Conservation (phyloP, 1,140 invertebrate species). For the Pseudomyrmex flavicornis region DNA sequence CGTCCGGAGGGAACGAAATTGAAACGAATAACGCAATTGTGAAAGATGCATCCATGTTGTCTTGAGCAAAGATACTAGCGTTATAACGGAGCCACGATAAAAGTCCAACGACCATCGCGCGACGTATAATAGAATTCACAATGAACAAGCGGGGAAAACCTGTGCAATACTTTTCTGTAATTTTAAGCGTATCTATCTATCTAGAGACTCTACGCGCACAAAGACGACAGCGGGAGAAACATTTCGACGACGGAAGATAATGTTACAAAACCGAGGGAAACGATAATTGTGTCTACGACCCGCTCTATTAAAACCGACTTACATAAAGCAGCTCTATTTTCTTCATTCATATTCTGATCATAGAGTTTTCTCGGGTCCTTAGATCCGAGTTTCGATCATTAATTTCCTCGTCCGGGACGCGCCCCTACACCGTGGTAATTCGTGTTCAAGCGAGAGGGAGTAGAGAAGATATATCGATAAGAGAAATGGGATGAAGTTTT, state of each 20-base stretch:
- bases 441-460: not conserved
- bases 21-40: not conserved
- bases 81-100: constrained; percentile 35
- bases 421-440: constrained; percentile 31
- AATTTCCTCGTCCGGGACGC: constrained; percentile 20
- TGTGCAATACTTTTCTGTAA: not conserved
- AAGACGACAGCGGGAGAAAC: not conserved
- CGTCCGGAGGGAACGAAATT: not conserved
- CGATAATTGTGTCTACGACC: not conserved
- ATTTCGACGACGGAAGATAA: not conserved
- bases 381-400: constrained; percentile 4
- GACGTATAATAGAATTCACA: constrained; percentile 35
- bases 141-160: not conserved
- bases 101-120: constrained; percentile 2
- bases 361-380: not conserved
- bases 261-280: not conserved
- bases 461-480: constrained; percentile 53
- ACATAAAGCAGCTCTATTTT: not conserved
- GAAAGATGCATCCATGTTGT: constrained; percentile 16
- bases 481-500: constrained; percentile 41
- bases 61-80: not conserved
- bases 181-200: not conserved
- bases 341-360: no score
- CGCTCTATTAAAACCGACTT: not conserved
- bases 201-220: not conserved